phyloP scores from a whole-genome alignment of 64 coral and sea anemone species.

The Cladopsammia gracilis region DNA sequence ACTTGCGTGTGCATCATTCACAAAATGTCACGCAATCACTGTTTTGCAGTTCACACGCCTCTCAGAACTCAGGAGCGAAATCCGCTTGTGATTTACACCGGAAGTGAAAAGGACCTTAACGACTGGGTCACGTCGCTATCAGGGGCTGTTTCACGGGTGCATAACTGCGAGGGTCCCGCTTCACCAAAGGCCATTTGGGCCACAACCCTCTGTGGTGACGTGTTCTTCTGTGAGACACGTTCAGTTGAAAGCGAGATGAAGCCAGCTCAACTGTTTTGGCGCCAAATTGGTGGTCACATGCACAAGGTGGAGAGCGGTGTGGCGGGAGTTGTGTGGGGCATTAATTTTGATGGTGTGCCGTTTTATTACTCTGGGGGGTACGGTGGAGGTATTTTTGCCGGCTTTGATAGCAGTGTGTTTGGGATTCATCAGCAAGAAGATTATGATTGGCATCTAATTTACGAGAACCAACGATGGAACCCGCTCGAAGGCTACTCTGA shows the following conservation, averaged over 20 bases:
- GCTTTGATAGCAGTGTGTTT: conserved; percentile 70
- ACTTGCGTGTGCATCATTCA: conserved; percentile 80
- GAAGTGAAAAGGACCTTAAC: conserved; percentile 91
- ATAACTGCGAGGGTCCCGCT: conserved; percentile 82
- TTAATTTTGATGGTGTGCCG: conserved; percentile 85
- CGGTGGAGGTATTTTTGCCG: conserved; percentile 90
- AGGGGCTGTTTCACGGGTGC: conserved; percentile 46
- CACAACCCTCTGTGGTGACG: conserved; percentile 79
- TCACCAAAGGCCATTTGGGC: conserved; percentile 89
- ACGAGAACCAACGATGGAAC: conserved; percentile 98
- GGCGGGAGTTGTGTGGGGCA: conserved; percentile 89
- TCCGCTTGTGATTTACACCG: conserved; percentile 75
- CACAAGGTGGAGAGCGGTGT: conserved; percentile 80
- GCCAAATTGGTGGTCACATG: conserved; percentile 94
- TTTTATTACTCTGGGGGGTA: conserved; percentile 96
- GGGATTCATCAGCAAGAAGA: conserved; percentile 94
- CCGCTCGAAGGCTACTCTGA: conserved; percentile 89
- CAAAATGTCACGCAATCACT: conserved; percentile 88
- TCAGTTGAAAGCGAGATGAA: conserved; percentile 30
- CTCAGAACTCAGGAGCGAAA: conserved; percentile 72
- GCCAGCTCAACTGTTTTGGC: conserved; percentile 85
- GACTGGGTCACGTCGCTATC: conserved; percentile 90
- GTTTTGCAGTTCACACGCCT: conserved; percentile 89
- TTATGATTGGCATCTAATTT: conserved; percentile 82
- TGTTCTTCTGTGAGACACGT: conserved; percentile 88